phyloP scores from a whole-genome alignment of 2,888 invertebrate genomes.

The Yponomeuta malinellus region DNA sequence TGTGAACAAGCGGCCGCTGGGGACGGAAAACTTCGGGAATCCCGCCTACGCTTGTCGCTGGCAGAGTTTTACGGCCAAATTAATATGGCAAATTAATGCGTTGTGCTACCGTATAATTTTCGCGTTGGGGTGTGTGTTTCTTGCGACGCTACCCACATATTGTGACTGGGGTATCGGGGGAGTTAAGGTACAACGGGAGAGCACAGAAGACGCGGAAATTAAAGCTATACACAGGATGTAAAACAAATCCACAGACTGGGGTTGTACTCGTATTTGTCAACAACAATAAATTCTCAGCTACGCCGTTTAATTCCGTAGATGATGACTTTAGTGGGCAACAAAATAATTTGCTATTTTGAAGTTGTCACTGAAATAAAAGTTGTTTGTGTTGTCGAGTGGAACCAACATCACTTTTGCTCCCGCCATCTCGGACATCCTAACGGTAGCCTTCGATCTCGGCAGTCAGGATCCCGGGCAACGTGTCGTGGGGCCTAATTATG shows the following conservation, averaged over 20 bases:
- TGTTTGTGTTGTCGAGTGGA: no score
- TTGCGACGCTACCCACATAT: conserved; percentile 49
- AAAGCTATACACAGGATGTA: background rate
- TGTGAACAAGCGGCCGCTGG: conserved; percentile 69
- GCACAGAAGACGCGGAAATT: background rate
- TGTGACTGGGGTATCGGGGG: conserved; percentile 16
- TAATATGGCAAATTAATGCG: conserved; percentile 78
- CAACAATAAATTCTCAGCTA: background rate
- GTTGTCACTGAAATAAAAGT: no score
- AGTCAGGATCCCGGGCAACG: no score
- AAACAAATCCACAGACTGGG: background rate
- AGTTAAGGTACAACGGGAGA: conserved; percentile 14
- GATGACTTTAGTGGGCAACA: background rate
- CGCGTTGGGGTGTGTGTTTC: conserved; percentile 57
- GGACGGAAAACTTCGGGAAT: conserved; percentile 68
- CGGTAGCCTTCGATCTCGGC: no score
- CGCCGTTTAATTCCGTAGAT: background rate
- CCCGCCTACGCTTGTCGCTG: conserved; percentile 68
- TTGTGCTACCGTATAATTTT: conserved; percentile 71
- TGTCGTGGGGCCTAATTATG: no score
- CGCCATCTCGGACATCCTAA: no score
- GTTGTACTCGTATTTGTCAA: background rate
- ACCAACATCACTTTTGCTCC: no score
- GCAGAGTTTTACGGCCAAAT: conserved; percentile 76
- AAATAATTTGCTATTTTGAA: no score